phyloP scores from a whole-genome alignment of 2,797 vertebrate species.

The Corythornis leucogaster region DNA sequence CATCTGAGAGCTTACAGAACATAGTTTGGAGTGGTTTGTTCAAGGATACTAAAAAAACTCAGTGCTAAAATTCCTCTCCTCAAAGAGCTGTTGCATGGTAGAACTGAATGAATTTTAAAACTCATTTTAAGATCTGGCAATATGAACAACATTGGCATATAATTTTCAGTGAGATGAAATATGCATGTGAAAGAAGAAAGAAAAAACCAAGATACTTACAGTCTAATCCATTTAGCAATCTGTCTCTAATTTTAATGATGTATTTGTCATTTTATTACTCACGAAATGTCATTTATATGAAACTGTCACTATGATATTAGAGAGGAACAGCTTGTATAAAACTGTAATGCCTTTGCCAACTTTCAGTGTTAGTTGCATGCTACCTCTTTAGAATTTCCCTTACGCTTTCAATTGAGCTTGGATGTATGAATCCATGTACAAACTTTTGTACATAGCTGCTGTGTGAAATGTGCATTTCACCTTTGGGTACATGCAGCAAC shows the following conservation, averaged over 20 bases:
- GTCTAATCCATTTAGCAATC: constrained; percentile 65
- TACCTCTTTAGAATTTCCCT: constrained; percentile 40
- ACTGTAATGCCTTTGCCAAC: constrained; percentile 36
- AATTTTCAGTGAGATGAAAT: constrained; percentile 51
- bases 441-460: neutral
- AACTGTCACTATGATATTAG: constrained; percentile 67
- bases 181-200: constrained; percentile 43
- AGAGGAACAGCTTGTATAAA: constrained; percentile 67
- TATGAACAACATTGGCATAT: constrained; percentile 36
- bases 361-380: constrained; percentile 9
- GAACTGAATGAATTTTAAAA: constrained; percentile 38
- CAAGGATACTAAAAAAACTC: neutral
- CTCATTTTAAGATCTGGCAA: constrained; percentile 46
- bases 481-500: neutral
- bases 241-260: constrained; percentile 73
- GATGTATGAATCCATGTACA: neutral
- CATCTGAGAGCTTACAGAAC: neutral
- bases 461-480: neutral
- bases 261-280: constrained; percentile 71
- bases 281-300: constrained; percentile 64
- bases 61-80: neutral
- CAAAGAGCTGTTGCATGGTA: constrained; percentile 1
- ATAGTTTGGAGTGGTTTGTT: neutral
- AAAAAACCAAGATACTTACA: constrained; percentile 39
- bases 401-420: neutral